phyloP scores from a whole-genome alignment of 1,140 invertebrate species.

The Drepana arcuata region DNA sequence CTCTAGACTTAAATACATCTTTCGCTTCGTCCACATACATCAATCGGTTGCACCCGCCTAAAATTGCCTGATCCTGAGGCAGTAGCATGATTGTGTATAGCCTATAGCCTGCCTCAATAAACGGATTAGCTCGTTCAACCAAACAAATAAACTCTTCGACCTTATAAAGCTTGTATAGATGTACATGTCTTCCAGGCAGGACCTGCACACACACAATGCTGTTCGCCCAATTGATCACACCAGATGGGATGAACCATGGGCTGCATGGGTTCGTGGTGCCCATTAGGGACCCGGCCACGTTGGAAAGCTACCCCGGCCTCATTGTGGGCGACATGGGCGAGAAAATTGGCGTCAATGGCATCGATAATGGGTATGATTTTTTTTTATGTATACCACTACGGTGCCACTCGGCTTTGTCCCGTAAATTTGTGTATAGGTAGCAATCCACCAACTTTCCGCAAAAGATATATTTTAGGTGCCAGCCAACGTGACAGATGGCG shows the following conservation, averaged over 20 bases:
- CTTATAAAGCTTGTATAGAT: no score
- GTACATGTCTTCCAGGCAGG: conserved; percentile 75
- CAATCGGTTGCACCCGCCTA: no score
- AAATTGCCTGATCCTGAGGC: no score
- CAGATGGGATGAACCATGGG: conserved; percentile 85
- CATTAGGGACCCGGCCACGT: conserved; percentile 80
- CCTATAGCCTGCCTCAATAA: no score
- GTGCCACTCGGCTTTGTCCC: not conserved
- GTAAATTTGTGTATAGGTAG: not conserved
- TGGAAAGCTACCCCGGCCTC: conserved; percentile 81
- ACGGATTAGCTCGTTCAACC: no score
- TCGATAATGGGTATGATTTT: conserved; percentile 82
- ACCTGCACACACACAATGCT: conserved; percentile 89
- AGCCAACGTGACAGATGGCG: no score
- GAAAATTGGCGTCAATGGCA: conserved; percentile 86
- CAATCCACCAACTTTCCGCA: no score
- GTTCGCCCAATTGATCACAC: conserved; percentile 87
- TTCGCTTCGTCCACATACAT: no score
- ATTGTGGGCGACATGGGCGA: conserved; percentile 87
- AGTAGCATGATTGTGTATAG: no score
- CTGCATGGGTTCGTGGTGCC: conserved; percentile 88
- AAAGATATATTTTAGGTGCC: no score
- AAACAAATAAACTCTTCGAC: no score
- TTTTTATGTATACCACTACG: not conserved
- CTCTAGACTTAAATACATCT: no score